A percentile compares a stretch with the other conserved stretches of the same genome.
phyloP scores from a whole-genome alignment of 53 echinoderm and acorn worm genomes.

The Echinometra lucunter region DNA sequence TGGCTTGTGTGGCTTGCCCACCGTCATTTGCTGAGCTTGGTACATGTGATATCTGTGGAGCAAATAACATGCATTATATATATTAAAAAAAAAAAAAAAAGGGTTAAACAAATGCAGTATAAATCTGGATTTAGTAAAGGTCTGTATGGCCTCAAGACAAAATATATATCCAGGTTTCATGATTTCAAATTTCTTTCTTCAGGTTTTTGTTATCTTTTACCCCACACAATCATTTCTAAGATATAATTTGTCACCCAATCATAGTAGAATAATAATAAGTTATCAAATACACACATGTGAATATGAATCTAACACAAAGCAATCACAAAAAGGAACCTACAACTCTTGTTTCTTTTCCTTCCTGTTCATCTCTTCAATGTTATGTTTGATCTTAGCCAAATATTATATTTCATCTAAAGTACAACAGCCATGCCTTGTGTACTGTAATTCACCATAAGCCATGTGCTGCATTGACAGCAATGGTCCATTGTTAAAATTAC shows the following conservation, averaged over 20 bases:
- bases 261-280: neutral
- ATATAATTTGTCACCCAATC: neutral
- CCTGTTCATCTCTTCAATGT: neutral
- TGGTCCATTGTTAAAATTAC: too few species aligned
- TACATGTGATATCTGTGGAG: conserved; percentile 75
- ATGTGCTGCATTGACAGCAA: too few species aligned
- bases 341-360: neutral
- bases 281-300: too few species aligned
- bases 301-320: neutral
- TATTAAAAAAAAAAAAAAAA: neutral
- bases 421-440: neutral
- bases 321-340: neutral
- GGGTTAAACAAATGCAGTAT: too few species aligned
- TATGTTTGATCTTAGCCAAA: neutral
- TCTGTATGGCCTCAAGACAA: neutral
- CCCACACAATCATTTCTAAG: neutral
- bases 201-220: neutral
- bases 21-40: conserved; percentile 73
- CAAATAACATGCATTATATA: neutral
- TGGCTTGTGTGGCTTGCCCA: conserved; percentile 67
- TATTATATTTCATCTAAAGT: neutral
- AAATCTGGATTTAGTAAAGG: too few species aligned
- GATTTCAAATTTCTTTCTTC: neutral
- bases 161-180: too few species aligned
- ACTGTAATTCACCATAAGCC: neutral